phyloP scores from a whole-genome alignment of 2,113 vertebrate species.

The Prietella phreatophila region DNA sequence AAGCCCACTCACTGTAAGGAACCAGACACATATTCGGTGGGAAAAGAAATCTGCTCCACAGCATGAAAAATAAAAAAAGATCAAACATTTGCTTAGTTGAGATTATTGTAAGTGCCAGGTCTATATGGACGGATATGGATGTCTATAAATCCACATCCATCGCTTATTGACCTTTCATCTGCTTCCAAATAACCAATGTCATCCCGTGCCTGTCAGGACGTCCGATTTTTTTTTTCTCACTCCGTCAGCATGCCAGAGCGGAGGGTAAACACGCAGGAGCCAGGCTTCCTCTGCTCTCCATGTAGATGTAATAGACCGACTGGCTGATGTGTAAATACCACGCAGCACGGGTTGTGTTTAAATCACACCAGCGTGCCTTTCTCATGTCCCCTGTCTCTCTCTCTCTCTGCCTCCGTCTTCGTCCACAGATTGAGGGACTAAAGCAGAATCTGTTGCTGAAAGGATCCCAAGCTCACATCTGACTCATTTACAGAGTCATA shows the following conservation, averaged over 20 bases:
- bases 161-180: conserved; percentile 73
- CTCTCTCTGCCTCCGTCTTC: background rate
- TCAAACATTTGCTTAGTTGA: conserved; percentile 77
- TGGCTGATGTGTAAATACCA: conserved; percentile 78
- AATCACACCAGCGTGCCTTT: background rate
- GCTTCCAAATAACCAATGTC: conserved; percentile 74
- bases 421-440: background rate
- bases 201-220: conserved; percentile 60
- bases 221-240: conserved; percentile 73
- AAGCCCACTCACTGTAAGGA: conserved; percentile 68
- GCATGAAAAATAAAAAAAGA: conserved; percentile 60
- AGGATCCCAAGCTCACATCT: background rate
- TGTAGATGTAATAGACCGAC: conserved; percentile 75
- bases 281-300: conserved; percentile 64
- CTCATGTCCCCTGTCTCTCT: background rate
- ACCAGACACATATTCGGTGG: conserved; percentile 69
- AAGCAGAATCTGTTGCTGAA: background rate
- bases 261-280: conserved; percentile 76
- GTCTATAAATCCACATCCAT: conserved; percentile 50
- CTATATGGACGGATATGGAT: conserved; percentile 75
- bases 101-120: conserved; percentile 78
- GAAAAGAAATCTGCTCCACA: background rate
- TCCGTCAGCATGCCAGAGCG: conserved; percentile 77
- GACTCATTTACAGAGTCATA: background rate
- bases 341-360: conserved; percentile 45